phyloP scores from a whole-genome alignment of 1,140 invertebrate species.

The Ericerus pela region DNA sequence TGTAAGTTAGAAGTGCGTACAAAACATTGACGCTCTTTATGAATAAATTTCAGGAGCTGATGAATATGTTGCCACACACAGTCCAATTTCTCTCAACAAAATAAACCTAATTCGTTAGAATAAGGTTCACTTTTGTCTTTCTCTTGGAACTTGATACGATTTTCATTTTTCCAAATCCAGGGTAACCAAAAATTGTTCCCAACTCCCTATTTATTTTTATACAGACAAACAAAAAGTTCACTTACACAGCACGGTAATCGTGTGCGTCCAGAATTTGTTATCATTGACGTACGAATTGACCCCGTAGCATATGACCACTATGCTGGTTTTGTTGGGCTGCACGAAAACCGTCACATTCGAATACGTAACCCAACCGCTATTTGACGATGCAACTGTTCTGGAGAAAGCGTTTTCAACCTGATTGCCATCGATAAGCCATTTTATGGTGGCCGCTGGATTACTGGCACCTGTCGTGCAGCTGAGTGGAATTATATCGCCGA shows the following conservation, averaged over 20 bases:
- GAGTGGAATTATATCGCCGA: slow-evolving; percentile 67
- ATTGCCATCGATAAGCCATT: slow-evolving; percentile 70
- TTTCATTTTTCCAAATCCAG: too few relatives aligned
- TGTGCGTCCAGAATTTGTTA: slow-evolving; percentile 73
- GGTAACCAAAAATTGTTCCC: too few relatives aligned
- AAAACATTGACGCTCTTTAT: too few relatives aligned
- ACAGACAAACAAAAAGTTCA: too few relatives aligned
- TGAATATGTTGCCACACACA: too few relatives aligned
- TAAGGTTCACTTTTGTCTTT: too few relatives aligned
- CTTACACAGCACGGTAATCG: slow-evolving; percentile 86
- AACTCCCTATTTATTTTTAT: too few relatives aligned
- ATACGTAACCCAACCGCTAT: slow-evolving; percentile 77
- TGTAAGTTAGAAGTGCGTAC: too few relatives aligned
- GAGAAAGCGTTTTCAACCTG: slow-evolving; percentile 38
- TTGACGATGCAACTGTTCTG: slow-evolving; percentile 29
- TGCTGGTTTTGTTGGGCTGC: slow-evolving; percentile 52
- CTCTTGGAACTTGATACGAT: too few relatives aligned
- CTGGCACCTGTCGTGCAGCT: slow-evolving; percentile 75
- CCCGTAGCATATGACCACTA: slow-evolving; percentile 76
- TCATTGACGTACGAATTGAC: slow-evolving; percentile 70
- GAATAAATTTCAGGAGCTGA: too few relatives aligned
- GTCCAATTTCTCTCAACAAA: too few relatives aligned
- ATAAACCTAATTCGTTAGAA: too few relatives aligned
- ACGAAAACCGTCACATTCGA: slow-evolving; percentile 78
- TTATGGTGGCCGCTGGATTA: slow-evolving; percentile 82